Evolutionary conservation across 2,888 invertebrate species (phyloP), one percentile per base, ranked within the genome.

Genomic region (Halictus quadricinctus): DNA sequence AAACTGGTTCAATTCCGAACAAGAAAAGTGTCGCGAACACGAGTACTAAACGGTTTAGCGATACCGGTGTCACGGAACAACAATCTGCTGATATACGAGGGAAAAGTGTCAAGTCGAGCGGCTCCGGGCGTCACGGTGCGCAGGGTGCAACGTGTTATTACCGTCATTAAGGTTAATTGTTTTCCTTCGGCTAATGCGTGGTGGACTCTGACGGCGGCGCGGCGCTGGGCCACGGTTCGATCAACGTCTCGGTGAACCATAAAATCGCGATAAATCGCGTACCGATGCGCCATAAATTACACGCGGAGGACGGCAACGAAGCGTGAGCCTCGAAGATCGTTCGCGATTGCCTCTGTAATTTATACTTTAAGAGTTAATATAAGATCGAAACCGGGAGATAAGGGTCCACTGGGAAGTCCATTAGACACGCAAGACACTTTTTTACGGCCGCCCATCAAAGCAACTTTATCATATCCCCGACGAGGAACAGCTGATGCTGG

Each of bases 111-210:
- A n/a, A 43, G 64, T 12, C 43, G 72, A 29, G 15, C 5, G 82
- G 60, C 36, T 46, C 43, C 29, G 25, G 25, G 54, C 18, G 36
- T 46, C 46, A 25, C 41, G 13, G 69, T 3, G 36, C 25, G 69
- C 74, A 48, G 83, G 87, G 88, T 93, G 93, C 92, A 91, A 93
- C 92, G 92, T 88, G 88, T 92, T 91, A 92, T 92, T 91, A 91
- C 92, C 89, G 91, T 90, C 92, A 93, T 93, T 93, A 93, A 90
- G 89, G 91, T 92, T 93, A 93, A 93, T 94, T 94, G 93, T 94
- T 93, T 92, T 91, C 89, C 87, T 75, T 86, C 66, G 81, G 76
- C 87, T 86, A 90, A 88, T 87, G 84, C 88, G 74, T 43, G 77
- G 79, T 86, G 88, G 85, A 86, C 90, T 88, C 87, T 58, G 58